phyloP scores from a whole-genome alignment of 2,113 vertebrate species.

The Dryoscopus gambensis region DNA sequence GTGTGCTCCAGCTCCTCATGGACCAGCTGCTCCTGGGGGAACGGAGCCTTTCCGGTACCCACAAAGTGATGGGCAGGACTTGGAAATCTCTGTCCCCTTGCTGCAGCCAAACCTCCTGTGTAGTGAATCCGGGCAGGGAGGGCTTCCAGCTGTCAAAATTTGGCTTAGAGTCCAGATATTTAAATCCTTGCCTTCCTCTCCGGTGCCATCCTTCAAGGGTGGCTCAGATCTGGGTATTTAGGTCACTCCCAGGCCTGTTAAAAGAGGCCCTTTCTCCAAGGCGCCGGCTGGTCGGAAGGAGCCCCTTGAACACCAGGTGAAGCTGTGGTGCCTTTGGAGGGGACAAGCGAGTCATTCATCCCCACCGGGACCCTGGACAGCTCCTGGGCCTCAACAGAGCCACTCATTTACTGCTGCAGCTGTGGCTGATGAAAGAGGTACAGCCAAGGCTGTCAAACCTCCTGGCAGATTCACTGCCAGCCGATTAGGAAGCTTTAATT shows the following conservation, averaged over 20 bases:
- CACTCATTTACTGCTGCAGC: conserved; percentile 50
- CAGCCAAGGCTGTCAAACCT: conserved; percentile 40
- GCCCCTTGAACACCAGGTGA: conserved; percentile 46
- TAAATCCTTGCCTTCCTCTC: conserved; percentile 2
- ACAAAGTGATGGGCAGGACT: background rate
- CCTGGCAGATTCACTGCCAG: conserved; percentile 30
- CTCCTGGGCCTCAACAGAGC: conserved; percentile 32
- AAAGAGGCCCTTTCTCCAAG: conserved; percentile 26
- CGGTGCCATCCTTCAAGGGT: background rate
- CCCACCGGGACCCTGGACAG: background rate
- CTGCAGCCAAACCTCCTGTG: background rate
- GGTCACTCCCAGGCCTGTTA: background rate
- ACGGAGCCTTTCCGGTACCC: background rate
- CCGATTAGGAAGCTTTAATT: conserved; percentile 41
- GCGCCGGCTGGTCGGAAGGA: conserved; percentile 52
- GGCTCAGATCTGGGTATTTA: conserved; percentile 35
- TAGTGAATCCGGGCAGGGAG: background rate
- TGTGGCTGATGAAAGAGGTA: conserved; percentile 59
- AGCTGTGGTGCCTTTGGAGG: background rate
- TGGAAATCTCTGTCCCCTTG: background rate
- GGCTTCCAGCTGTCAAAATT: conserved; percentile 23
- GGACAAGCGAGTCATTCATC: conserved; percentile 32
- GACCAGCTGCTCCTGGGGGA: background rate
- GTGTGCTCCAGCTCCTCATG: background rate
- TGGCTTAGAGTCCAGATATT: conserved; percentile 1